Base-by-base conservation (phyloP, 2,113 vertebrate genomes). In the Cyanistes caeruleus region DNA sequence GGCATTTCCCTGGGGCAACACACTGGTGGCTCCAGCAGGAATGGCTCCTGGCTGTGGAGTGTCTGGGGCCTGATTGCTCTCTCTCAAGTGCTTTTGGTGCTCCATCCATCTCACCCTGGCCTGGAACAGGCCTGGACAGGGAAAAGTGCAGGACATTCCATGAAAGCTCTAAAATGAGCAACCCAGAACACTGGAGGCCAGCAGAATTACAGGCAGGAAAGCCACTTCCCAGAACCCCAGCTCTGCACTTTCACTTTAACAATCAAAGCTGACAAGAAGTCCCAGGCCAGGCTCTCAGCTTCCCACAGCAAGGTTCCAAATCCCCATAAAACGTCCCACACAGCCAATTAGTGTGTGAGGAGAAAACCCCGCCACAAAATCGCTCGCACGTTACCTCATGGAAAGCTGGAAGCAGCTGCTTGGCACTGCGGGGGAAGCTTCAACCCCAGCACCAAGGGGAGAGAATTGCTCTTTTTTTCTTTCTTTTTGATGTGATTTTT, bases 331-430 rank as follows among this genome's bases (percentile, higher is more conserved):
- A 89, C 35, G 2, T 60, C 90, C 81, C 81, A 55, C 74, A 14
- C 51, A 52, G 80, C 48, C 74, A 59, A 72, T 75, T 68, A 67
- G 19, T 1, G 43, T 33, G 84, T 12, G n/a, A 87, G 90, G 46
- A 78, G 79, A 77, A 94, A 89, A 79, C 69, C 94, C 49, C n/a
- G 5, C 33, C 53, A 28, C 17, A 43, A 37, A 51, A 55, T 56
- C 1, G 37, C 73, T 89, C 39, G 0, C 46, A 7, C 1, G 1
- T 89, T 73, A 80, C 94, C 85, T 77, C 55, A 93, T n/a, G 87
- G 91, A 87, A 89, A 93, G 68, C 65, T 23, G 15, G 35, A 75
- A 51, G 25, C 84, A 86, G 83, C 87, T 81, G 89, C 85, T 53
- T 1, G 9, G 84, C 74, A 78, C 88, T 39, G 79, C 3, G 6